Evolutionary conservation across 2,113 vertebrate genomes (phyloP), one percentile per base, ranked within the genome.

Genomic region (Dromas ardeola): DNA sequence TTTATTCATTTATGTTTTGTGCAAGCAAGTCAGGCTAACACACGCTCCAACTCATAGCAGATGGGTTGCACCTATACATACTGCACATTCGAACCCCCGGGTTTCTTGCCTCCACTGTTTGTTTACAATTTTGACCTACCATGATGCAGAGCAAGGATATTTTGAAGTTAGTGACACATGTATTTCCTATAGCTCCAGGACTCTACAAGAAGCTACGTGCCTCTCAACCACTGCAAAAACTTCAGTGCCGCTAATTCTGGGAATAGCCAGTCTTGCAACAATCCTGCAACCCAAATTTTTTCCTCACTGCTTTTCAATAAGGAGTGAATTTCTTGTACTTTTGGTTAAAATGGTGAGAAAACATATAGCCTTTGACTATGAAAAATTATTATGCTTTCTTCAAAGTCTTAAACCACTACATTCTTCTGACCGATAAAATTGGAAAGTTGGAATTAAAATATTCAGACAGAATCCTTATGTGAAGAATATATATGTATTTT

Each of bases 1-100:
- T 71, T 47, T 81, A 85, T 86, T 77, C 81, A 74, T 95, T 91
- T 93, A 85, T n/a, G 52, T 90, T 93, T 81, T 95, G 40, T 88
- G 70, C 18, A 86, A 93, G 56, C 30, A 85, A 93, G 20, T 70
- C 38, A 58, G 20, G 59, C 49, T 22, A 22, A 49, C 21, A 21
- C 72, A 67, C 77, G 73, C 55, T 88, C 25, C 86, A 83, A 90
- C 89, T 79, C 93, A 88, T 16, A 71, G 80, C 72, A 93, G 95
- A 73, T 55, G n/a, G 77, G 42, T 80, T 34, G 26, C 55, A 59
- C 36, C 38, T 59, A 82, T 70, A 91, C 83, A 87, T 95, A 94
- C 70, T 89, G 66, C 42, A 91, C 36, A 50, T 81, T 67, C 67
- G 79, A 93, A 72, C 42, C 58, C 43, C 23, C 58, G n/a, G 38